Evolutionary conservation across 2,888 invertebrate species (phyloP), one percentile per base, ranked within the genome.

Genomic region (Diarsia mendica): DNA sequence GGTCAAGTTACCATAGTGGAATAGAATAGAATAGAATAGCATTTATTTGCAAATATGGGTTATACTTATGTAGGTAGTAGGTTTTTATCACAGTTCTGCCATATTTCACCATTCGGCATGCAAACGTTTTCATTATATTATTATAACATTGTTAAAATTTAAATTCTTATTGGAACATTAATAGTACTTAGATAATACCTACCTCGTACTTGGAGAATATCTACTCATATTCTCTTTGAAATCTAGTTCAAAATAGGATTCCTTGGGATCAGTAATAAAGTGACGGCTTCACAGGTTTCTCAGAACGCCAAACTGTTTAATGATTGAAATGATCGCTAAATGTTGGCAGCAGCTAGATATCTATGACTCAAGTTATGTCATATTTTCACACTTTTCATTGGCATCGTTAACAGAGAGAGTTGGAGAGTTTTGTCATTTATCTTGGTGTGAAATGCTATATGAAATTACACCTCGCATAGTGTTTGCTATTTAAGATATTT

Each of bases 321-420:
- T 83, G 53, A 79, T 73, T 44, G 58, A 73, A 81, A 79, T 83
- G 74, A 74, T 79, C 53, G n/a, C 80, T 55, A 60, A 74, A 74
- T 64, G 69, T 65, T 80, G 84, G 69, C 81, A 75, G 60, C 60
- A 18, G n/a, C n/a, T n/a, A n/a, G 60, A 74, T 74, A 63, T 74
- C 73, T 73, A 80, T 80, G 58, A 64, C 67, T 60, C 44, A 60
- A 64, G 33, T 80, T 84, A 81, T 84, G 75, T 67, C 63, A 84
- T 84, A 55, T 80, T 67, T 82, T 84, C 75, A 80, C 75, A 75
- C 75, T 75, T 75, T 75, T 75, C 63, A 75, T 75, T 84, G 75
- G 84, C 80, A 80, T 70, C 53, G 60, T 13, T 60, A 68, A 60
- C 51, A 63, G 49, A n/a, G 78, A 72, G 72, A 78, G 46, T 82